phyloP scores from a whole-genome alignment of 2,888 invertebrate genomes.

The Ischnura elegans region DNA sequence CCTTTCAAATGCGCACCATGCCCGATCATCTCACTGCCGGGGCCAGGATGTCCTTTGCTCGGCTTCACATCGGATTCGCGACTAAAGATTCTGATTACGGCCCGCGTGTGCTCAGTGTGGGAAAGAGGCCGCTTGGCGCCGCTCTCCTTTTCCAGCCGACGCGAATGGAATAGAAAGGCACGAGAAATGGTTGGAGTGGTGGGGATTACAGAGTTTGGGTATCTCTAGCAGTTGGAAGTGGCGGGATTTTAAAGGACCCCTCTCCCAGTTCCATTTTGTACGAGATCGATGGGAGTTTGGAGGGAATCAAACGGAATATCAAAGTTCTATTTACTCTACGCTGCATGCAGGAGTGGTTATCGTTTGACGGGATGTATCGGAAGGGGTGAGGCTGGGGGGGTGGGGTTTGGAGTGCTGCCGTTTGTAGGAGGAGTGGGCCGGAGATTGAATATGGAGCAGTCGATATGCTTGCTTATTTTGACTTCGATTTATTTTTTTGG shows the following conservation, averaged over 20 bases:
- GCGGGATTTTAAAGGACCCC: not conserved
- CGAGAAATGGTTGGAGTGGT: not conserved
- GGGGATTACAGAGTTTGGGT: not conserved
- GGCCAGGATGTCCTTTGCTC: not conserved
- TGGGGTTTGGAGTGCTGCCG: not conserved
- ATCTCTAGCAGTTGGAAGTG: constrained; percentile 39
- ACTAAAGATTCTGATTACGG: not conserved
- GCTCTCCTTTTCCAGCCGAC: not conserved
- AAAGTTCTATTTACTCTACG: constrained; percentile 4
- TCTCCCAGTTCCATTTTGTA: not conserved
- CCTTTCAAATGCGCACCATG: not conserved
- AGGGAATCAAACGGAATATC: constrained; percentile 49
- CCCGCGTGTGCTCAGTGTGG: not conserved
- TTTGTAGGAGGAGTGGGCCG: not conserved
- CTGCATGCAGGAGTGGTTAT: not conserved
- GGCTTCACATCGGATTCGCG: not conserved
- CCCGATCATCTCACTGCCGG: not conserved
- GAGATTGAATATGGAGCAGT: constrained; percentile 2
- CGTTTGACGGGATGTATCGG: not conserved
- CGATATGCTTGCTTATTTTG: constrained; percentile 20
- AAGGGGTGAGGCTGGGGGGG: too few relatives aligned
- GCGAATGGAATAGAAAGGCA: not conserved
- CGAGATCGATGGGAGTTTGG: constrained; percentile 44
- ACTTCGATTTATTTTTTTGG: not conserved
- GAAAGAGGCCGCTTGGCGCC: not conserved